A percentile compares a stretch with the other conserved stretches of the same genome.
These are phyloP conservation scores for Ormyrus thymus DNA, from an alignment of 2,888 invertebrate species.

Conservation along the genomic window DNA sequence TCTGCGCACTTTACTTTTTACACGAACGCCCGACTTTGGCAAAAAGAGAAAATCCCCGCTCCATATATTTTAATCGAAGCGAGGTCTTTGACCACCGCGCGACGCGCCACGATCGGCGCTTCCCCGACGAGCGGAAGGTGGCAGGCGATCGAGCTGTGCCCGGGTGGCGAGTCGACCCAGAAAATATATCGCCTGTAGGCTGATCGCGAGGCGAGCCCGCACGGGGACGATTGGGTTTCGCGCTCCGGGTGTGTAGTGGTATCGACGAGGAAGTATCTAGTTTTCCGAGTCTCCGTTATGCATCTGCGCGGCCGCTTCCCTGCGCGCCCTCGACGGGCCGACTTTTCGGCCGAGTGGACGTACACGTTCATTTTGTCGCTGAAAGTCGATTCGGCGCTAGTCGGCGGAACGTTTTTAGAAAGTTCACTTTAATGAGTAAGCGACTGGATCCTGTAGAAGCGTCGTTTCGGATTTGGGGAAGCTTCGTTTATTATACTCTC, in stretches of 20 bases:
- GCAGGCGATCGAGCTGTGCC: not conserved
- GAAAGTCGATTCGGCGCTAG: too few species aligned
- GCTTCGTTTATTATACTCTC: too few species aligned
- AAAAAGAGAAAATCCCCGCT: too few species aligned
- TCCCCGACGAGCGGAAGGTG: slow-evolving; percentile 16
- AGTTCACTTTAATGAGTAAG: too few species aligned
- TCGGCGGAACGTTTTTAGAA: too few species aligned
- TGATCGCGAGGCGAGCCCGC: not conserved
- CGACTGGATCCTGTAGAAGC: too few species aligned
- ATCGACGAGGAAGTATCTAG: slow-evolving; percentile 37
- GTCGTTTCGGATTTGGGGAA: too few species aligned
- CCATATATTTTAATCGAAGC: too few species aligned
- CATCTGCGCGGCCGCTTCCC: not conserved
- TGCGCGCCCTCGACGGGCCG: not conserved
- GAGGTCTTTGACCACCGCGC: too few species aligned
- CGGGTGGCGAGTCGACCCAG: slow-evolving; percentile 5
- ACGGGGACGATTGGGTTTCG: slow-evolving; percentile 34
- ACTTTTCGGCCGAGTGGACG: too few species aligned
- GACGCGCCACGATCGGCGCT: too few species aligned
- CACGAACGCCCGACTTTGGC: not conserved
- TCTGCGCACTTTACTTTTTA: not conserved
- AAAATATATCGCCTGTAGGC: slow-evolving; percentile 14
- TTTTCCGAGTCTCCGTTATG: slow-evolving; percentile 20
- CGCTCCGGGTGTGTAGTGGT: not conserved
- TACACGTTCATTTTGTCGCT: too few species aligned